phyloP scores from a whole-genome alignment of 1,140 invertebrate genomes.

The Gonatopus flavifemur region DNA sequence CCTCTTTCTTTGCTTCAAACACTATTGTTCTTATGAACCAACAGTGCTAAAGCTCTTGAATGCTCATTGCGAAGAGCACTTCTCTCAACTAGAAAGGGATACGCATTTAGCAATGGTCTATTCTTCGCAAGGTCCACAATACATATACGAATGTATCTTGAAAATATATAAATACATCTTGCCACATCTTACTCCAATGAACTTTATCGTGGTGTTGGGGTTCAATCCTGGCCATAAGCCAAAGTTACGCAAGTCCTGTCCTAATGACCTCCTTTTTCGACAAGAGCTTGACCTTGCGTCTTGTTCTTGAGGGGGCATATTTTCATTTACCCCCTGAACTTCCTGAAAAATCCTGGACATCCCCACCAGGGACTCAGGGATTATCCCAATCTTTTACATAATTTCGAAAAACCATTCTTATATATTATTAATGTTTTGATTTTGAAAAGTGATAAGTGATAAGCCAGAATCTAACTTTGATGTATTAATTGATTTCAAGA shows the following conservation, averaged over 20 bases:
- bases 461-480: too few relatives aligned
- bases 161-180: constrained; percentile 37
- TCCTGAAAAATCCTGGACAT: too few relatives aligned
- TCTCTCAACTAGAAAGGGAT: not conserved
- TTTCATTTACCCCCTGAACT: too few relatives aligned
- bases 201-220: constrained; percentile 46
- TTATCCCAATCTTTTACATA: too few relatives aligned
- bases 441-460: too few relatives aligned
- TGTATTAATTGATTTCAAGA: too few relatives aligned
- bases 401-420: too few relatives aligned
- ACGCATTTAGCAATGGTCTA: constrained; percentile 32
- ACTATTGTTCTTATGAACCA: too few relatives aligned
- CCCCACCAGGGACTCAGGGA: too few relatives aligned
- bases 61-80: not conserved
- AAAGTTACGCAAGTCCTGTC: constrained; percentile 50
- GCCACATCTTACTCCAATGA: constrained; percentile 54
- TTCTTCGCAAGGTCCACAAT: constrained; percentile 36
- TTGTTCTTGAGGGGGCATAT: constrained; percentile 31
- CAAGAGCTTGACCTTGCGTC: constrained; percentile 47
- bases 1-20: not conserved
- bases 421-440: not conserved
- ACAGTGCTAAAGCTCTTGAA: not conserved
- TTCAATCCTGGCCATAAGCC: constrained; percentile 41
- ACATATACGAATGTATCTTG: constrained; percentile 25
- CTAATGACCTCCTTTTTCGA: constrained; percentile 48